Evolutionary conservation across 2,888 invertebrate species (phyloP), one percentile per base, ranked within the genome.

Genomic region (Hemistola chrysoprasaria): DNA sequence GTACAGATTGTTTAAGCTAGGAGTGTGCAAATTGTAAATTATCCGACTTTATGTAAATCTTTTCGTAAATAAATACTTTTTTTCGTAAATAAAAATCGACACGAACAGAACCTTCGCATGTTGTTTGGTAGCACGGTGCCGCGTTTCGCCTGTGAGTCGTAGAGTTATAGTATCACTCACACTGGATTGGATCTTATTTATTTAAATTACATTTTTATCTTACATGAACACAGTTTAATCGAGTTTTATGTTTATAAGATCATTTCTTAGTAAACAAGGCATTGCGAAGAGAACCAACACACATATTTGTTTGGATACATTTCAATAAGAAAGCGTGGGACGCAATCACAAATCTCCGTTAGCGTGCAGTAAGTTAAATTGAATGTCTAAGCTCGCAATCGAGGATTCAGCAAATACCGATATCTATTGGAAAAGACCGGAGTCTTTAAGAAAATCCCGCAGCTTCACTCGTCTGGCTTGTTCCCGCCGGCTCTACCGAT

Each of bases 311-410:
- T 37, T 38, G 33, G 29, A 30, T 30, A 44, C 22, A 35, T 31
- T 34, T 30, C 30, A 44, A 22, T 38, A 36, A 41, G 53, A 56
- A 56, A 59, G 62, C 60, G 47, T 52, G 59, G 51, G 58, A 61
- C 63, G 65, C 62, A 61, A 71, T 71, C 68, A 71, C 68, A 76
- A 75, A 78, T 78, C 69, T 74, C 63, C 61, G 73, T 71, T 71
- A 69, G 71, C 62, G 63, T 63, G 64, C 68, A 72, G 72, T 76
- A 77, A 81, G 68, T 82, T 81, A 77, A 82, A 83, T 83, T 79
- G 79, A 82, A 81, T 78, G 77, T 76, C 78, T 78, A 76, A 78
- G 78, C 80, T 74, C 57, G 71, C 72, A 71, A 71, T 73, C 67
- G 71, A 66, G 73, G 76, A 73, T 77, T 79, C 74, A 75, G 79